A percentile compares a stretch with the other conserved stretches of the same genome.
Evolutionary conservation across 2,888 invertebrate species (phyloP).

Genomic region (Calliopum simillimum): DNA sequence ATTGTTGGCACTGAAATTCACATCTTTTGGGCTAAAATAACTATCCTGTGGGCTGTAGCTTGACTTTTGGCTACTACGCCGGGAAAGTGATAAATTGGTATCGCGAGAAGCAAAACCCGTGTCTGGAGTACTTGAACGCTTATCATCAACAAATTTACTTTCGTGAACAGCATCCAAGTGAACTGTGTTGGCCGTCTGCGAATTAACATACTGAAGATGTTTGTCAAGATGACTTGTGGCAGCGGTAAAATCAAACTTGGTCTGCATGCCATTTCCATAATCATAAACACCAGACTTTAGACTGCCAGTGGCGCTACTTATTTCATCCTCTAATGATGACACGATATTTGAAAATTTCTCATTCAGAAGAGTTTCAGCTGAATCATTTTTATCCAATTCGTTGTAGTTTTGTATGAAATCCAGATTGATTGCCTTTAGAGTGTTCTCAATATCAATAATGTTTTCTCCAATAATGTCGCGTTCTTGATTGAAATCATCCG

Average conservation of each 20-base stretch:
- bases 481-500: constrained; percentile 39
- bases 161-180: constrained; percentile 45
- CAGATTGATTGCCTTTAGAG: constrained; percentile 65
- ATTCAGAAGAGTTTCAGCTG: constrained; percentile 66
- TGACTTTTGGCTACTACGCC: constrained; percentile 67
- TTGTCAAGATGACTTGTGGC: constrained; percentile 65
- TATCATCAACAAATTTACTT: constrained; percentile 62
- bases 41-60: constrained; percentile 67
- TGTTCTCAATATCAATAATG: constrained; percentile 67
- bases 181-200: constrained; percentile 34
- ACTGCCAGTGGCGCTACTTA: constrained; percentile 63
- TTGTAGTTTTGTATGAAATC: constrained; percentile 68
- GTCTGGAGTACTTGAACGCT: constrained; percentile 66
- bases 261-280: constrained; percentile 59
- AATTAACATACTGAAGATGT: constrained; percentile 62
- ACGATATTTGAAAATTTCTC: constrained; percentile 61
- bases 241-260: constrained; percentile 62
- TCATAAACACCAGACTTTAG: constrained; percentile 63
- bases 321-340: constrained; percentile 62
- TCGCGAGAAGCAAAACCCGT: constrained; percentile 67
- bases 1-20: constrained; percentile 47
- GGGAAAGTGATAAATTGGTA: constrained; percentile 65
- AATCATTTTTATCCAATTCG: constrained; percentile 67
- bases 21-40: constrained; percentile 55
- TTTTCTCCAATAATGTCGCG: constrained; percentile 65